Conservation (phyloP, 2,797 vertebrate genomes). For the Dipus sagitta region DNA sequence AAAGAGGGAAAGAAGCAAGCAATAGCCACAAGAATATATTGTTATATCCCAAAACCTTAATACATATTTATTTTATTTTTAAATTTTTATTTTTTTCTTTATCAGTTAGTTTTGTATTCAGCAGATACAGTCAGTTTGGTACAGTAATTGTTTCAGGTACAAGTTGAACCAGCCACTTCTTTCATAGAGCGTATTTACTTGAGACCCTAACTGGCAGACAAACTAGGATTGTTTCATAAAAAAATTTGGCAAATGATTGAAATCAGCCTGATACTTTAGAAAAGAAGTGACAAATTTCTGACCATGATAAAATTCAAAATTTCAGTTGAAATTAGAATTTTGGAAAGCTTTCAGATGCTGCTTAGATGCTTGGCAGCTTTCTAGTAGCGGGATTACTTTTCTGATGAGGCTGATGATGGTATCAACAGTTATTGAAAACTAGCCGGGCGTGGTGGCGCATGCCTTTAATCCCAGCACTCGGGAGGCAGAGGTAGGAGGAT, state of each 20-base stretch:
- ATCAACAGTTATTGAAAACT: conserved; percentile 27
- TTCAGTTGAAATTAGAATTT: conserved; percentile 31
- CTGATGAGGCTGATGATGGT: conserved; percentile 19
- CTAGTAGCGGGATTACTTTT: neutral
- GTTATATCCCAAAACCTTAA: neutral
- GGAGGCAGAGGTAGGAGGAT: too few relatives aligned
- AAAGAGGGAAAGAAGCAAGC: neutral
- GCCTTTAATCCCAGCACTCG: too few relatives aligned
- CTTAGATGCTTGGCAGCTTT: conserved; percentile 5
- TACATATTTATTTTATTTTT: too few relatives aligned
- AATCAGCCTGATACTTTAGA: conserved; percentile 15
- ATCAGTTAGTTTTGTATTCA: too few relatives aligned
- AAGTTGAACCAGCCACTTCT: neutral
- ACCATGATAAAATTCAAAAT: conserved; percentile 19
- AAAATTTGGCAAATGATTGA: conserved; percentile 34
- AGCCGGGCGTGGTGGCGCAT: too few relatives aligned
- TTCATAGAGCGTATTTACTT: neutral
- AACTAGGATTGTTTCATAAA: neutral
- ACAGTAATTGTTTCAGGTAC: neutral
- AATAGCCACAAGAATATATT: neutral
- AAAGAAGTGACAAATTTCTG: conserved; percentile 44
- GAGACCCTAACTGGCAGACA: conserved; percentile 20
- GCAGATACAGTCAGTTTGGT: too few relatives aligned
- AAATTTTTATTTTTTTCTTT: too few relatives aligned
- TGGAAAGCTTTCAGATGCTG: neutral